These are phyloP conservation scores for Porites evermanni DNA, from an alignment of 92 coral and sea anemone species.

Conservation along the genomic window DNA sequence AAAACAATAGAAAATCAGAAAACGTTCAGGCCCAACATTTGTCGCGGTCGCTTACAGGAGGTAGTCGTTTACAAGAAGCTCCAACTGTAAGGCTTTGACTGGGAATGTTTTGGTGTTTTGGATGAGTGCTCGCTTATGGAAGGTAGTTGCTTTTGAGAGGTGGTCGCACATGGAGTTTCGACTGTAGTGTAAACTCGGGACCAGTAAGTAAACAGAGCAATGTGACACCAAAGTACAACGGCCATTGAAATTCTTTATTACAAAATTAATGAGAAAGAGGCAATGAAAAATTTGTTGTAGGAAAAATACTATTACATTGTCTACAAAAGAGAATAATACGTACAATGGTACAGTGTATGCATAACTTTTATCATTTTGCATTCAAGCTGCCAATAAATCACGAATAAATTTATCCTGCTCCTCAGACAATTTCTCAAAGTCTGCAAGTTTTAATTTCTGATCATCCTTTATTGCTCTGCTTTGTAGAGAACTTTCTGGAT, in stretches of 20 bases:
- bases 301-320: background rate
- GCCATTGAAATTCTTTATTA: background rate
- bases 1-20: no score
- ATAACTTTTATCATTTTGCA: background rate
- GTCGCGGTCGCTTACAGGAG: no score
- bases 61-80: no score
- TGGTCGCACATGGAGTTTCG: no score
- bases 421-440: constrained; percentile 30
- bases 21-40: no score
- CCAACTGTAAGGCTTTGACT: no score
- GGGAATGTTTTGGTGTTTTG: no score
- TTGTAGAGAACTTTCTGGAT: constrained; percentile 4
- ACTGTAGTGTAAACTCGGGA: no score
- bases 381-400: constrained; percentile 37
- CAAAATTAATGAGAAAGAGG: background rate
- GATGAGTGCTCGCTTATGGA: no score
- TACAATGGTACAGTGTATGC: background rate
- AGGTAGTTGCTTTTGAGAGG: no score
- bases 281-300: background rate
- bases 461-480: background rate
- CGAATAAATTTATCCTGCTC: constrained; percentile 66
- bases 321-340: background rate
- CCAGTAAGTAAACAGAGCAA: no score
- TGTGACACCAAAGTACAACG: background rate
- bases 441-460: background rate